Base-by-base conservation (phyloP, 2,888 invertebrate genomes). In the Acanthococcus lagerstroemiae region DNA sequence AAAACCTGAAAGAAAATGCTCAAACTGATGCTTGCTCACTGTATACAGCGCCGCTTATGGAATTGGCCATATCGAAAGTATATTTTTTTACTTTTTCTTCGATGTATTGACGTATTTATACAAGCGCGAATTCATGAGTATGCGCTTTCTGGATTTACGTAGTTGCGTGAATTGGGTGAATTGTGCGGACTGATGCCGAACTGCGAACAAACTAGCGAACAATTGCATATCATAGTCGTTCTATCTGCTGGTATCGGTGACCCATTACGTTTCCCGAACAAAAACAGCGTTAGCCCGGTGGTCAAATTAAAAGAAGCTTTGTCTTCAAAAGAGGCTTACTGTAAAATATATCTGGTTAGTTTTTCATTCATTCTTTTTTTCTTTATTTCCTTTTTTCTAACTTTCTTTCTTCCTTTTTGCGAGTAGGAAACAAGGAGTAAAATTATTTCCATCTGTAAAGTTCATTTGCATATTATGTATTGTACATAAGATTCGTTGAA, bases 171-270 rank as follows among this genome's bases (percentile, higher is more conserved):
- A 71, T 78, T 96, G 67, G 96, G 95, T 4, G 87, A 87, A 73
- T 78, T 95, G 3, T 95, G 95, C 75, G 95, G 95, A 0, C 78
- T 96, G 7, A 83, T 95, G 76, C 95, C 95, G 0, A 90, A 88
- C 1, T 83, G 80, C 22, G 82, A 82, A 26, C 90, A 90, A 0
- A 83, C 87, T 0, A 94, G 94, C 2, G 88, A 88, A 72, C 94
- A 95, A 75, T 80, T 95, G 4, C 93, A 94, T 73, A 83, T 86
- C 45, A 93, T 95, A 0, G 91, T 95, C 24, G 88, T 89, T 74
- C 79, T 96, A 12, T 90, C 92, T 1, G 87, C 93, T 0, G 95
- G 95, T 1, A 91, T 95, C 84, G 90, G 90, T 0, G 88, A 92
- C 76, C 76, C 76, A 69, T 77, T 77, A 6, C 83, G 83, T 0